Evolutionary conservation across 2,797 vertebrate species (phyloP).

Genomic region (Remorina albescens): DNA sequence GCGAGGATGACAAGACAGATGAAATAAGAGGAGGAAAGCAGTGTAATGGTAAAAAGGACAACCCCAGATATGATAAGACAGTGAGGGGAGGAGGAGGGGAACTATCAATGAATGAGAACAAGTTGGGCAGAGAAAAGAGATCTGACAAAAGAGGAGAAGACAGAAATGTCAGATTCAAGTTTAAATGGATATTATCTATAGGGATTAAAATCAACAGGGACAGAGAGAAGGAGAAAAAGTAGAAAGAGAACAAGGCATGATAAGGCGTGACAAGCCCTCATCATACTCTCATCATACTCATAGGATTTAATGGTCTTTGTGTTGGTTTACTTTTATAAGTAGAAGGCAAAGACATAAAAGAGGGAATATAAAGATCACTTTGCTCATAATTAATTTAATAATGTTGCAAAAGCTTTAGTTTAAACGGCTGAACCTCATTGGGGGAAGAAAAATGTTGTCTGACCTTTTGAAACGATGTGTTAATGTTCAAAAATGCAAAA

Average conservation of each 20-base stretch:
- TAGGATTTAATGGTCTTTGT: not conserved
- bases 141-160: not conserved
- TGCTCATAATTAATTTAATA: constrained; percentile 11
- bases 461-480: constrained; percentile 11
- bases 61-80: not conserved
- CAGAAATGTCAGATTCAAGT: constrained; percentile 13
- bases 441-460: not conserved
- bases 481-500: not conserved
- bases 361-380: not conserved
- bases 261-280: constrained; percentile 15
- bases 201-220: constrained; percentile 21
- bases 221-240: not conserved
- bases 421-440: not conserved
- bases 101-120: not conserved
- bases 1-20: not conserved
- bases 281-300: no score
- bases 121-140: not conserved
- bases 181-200: constrained; percentile 29
- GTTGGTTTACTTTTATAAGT: not conserved
- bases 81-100: not conserved
- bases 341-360: constrained; percentile 16
- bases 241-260: constrained; percentile 3
- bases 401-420: not conserved
- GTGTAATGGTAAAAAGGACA: not conserved
- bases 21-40: not conserved